These are phyloP conservation scores for Notodromas monacha DNA, from an alignment of 2,888 invertebrate species.

Conservation along the genomic window DNA sequence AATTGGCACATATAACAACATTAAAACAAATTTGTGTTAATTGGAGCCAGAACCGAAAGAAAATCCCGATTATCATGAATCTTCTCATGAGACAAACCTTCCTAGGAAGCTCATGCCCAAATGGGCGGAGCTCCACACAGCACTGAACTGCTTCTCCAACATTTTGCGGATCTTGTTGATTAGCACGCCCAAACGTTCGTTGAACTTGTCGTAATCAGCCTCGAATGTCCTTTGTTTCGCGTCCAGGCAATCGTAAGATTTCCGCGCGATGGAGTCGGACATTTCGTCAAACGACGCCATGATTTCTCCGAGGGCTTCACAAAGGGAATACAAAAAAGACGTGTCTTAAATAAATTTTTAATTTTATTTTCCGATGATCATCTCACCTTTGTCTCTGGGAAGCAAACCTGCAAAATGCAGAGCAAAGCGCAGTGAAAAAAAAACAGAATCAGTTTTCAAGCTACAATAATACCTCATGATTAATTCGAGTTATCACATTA, in stretches of 20 bases:
- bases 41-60: too few relatives aligned
- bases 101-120: slow-evolving; percentile 8
- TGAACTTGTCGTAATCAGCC: slow-evolving; percentile 40
- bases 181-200: slow-evolving; percentile 18
- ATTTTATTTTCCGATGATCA: too few relatives aligned
- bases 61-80: too few relatives aligned
- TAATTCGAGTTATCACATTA: neutral
- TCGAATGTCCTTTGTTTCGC: slow-evolving; percentile 61
- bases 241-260: slow-evolving; percentile 65
- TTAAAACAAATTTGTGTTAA: too few relatives aligned
- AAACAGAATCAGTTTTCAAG: too few relatives aligned
- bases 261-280: slow-evolving; percentile 44
- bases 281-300: slow-evolving; percentile 51
- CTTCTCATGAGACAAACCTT: too few relatives aligned
- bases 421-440: too few relatives aligned
- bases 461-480: slow-evolving; percentile 1
- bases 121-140: slow-evolving; percentile 9
- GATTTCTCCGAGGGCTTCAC: slow-evolving; percentile 48
- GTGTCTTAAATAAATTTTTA: too few relatives aligned
- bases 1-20: too few relatives aligned
- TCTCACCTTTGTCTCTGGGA: slow-evolving; percentile 1
- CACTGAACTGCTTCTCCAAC: slow-evolving; percentile 10
- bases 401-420: neutral
- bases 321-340: too few relatives aligned
- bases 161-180: neutral